Evolutionary conservation across 2,888 invertebrate genomes (phyloP).

Genomic region (Lordiphosa andalusiaca): DNA sequence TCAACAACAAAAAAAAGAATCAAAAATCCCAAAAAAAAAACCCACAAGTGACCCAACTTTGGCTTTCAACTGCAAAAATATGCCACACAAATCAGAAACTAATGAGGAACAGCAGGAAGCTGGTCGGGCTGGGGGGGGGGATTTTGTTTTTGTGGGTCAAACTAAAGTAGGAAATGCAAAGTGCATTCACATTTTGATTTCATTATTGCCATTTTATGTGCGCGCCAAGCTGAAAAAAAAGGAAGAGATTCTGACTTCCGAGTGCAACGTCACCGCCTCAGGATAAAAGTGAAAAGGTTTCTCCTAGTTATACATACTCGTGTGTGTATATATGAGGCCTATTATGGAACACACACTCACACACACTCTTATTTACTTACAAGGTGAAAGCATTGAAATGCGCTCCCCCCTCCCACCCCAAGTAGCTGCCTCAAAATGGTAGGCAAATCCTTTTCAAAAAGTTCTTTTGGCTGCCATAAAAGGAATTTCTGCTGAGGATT

Average conservation of each 20-base stretch:
- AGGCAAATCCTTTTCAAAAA: slow-evolving; percentile 27
- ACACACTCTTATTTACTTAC: slow-evolving; percentile 15
- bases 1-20: too few species aligned
- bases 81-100: slow-evolving; percentile 32
- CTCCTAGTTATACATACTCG: not conserved
- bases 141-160: slow-evolving; percentile 51
- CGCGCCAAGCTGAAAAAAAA: slow-evolving; percentile 17
- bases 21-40: not conserved
- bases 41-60: slow-evolving; percentile 4
- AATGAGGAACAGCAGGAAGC: slow-evolving; percentile 39
- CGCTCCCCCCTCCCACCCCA: too few species aligned
- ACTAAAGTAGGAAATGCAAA: slow-evolving; percentile 71
- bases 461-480: slow-evolving; percentile 54
- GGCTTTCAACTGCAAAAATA: slow-evolving; percentile 7
- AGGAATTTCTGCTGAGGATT: slow-evolving; percentile 47
- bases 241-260: slow-evolving; percentile 68
- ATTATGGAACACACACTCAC: slow-evolving; percentile 39
- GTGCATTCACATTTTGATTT: slow-evolving; percentile 75
- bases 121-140: not conserved
- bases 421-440: slow-evolving; percentile 38
- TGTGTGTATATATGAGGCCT: slow-evolving; percentile 25
- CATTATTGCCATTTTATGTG: slow-evolving; percentile 61
- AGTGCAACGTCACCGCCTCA: slow-evolving; percentile 62
- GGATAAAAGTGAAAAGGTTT: slow-evolving; percentile 18
- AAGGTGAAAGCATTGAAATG: slow-evolving; percentile 55